A percentile compares a stretch with the other conserved stretches of the same genome.
Conservation (phyloP, 1,140 invertebrate species). For the Caenorhabditis briggsae region DNA sequence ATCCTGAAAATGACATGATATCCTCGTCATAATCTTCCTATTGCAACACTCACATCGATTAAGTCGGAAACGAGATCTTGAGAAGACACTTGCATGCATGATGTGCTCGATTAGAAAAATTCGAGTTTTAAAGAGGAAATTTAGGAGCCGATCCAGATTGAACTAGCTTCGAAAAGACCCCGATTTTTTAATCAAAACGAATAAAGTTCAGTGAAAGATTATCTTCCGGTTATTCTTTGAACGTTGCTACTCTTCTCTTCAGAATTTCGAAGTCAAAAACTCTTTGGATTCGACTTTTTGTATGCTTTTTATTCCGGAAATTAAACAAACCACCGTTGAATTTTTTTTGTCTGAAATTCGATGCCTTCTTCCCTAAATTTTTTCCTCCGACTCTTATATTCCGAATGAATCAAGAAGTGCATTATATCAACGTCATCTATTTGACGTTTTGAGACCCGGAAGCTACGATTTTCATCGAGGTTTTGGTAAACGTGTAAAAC, state of each 20-base stretch:
- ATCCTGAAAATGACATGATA: slow-evolving; percentile 24
- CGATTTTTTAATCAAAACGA: too few species aligned
- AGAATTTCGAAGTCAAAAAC: neutral
- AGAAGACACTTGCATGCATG: neutral
- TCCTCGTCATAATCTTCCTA: neutral
- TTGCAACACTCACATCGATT: neutral
- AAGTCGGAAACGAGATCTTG: neutral
- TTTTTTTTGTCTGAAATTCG: slow-evolving; percentile 34
- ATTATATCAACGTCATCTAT: neutral
- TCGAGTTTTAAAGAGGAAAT: neutral
- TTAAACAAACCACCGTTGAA: slow-evolving; percentile 22
- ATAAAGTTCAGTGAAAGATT: too few species aligned
- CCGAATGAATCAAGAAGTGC: neutral
- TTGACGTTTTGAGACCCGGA: slow-evolving; percentile 10
- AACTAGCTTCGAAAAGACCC: neutral
- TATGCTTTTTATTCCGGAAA: slow-evolving; percentile 8
- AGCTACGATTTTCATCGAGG: neutral
- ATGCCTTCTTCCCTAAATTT: neutral
- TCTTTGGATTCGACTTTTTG: neutral
- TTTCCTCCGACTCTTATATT: neutral
- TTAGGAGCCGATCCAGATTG: neutral
- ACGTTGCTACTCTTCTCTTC: too few species aligned
- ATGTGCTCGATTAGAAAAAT: neutral
- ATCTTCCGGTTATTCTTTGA: too few species aligned
- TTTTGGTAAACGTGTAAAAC: neutral